These are phyloP conservation scores for Coremacera marginata DNA, from an alignment of 2,888 invertebrate species.

Conservation along the genomic window DNA sequence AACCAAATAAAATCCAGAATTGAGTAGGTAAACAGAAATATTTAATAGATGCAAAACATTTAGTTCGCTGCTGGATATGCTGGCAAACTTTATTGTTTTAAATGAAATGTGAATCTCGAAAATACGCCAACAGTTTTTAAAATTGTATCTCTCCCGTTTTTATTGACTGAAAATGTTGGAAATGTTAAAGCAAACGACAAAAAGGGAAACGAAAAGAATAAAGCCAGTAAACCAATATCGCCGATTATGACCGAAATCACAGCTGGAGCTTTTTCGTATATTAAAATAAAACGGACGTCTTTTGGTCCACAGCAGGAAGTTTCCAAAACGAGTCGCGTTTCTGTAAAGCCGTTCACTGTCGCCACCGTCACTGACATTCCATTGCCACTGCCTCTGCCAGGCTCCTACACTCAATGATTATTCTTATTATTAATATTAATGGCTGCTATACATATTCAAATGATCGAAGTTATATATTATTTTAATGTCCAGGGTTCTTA, in stretches of 20 bases:
- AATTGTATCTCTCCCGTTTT: constrained; percentile 33
- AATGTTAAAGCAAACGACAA: not conserved
- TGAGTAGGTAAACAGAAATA: constrained; percentile 16
- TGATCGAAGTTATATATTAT: constrained; percentile 33
- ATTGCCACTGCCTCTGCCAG: constrained; percentile 40
- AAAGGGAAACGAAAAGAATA: constrained; percentile 22
- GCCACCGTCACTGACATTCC: constrained; percentile 37
- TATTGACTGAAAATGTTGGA: constrained; percentile 31
- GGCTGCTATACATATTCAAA: constrained; percentile 65
- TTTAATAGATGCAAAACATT: constrained; percentile 35
- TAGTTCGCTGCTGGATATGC: constrained; percentile 43
- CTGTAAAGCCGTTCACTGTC: constrained; percentile 25
- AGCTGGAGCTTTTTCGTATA: constrained; percentile 47
- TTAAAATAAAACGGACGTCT: constrained; percentile 41
- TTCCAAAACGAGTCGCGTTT: constrained; percentile 28
- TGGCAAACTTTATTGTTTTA: constrained; percentile 45
- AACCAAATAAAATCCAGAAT: constrained; percentile 14
- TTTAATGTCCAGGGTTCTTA: not conserved
- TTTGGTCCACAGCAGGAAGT: constrained; percentile 44
- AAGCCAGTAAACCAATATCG: constrained; percentile 35
- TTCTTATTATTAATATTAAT: constrained; percentile 66
- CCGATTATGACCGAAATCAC: constrained; percentile 51
- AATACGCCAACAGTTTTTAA: constrained; percentile 15
- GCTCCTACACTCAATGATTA: constrained; percentile 52
- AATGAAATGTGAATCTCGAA: constrained; percentile 41